phyloP scores from a whole-genome alignment of 2,888 invertebrate genomes.

The Villa cingulata region DNA sequence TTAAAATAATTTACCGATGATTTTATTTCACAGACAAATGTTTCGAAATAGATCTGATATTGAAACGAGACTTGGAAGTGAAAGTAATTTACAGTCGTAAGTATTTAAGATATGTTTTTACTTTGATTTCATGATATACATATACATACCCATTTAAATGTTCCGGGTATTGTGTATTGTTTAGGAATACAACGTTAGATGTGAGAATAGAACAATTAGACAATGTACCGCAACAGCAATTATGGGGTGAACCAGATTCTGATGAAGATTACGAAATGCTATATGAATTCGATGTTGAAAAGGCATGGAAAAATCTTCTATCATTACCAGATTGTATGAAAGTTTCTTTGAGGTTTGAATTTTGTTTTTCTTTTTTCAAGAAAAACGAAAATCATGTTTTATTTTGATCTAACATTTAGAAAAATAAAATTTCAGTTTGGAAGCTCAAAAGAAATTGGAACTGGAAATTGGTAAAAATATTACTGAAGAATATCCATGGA shows the following conservation, averaged over 20 bases:
- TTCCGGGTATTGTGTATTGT: too few species aligned
- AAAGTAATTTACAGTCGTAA: not conserved
- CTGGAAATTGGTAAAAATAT: conserved; percentile 54
- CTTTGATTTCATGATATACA: too few species aligned
- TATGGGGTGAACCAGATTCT: conserved; percentile 20
- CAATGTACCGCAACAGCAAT: conserved; percentile 12
- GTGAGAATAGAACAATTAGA: not conserved
- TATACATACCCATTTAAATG: too few species aligned
- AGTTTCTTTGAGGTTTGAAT: conserved; percentile 10
- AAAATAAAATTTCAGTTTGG: conserved; percentile 14
- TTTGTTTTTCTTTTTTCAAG: not conserved
- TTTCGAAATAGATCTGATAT: not conserved
- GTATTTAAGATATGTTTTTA: too few species aligned
- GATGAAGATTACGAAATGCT: conserved; percentile 21
- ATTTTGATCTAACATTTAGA: too few species aligned
- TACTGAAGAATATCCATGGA: conserved; percentile 63
- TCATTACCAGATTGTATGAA: conserved; percentile 20
- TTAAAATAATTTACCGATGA: too few species aligned
- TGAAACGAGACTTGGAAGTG: not conserved
- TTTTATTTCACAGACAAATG: too few species aligned
- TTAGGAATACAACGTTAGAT: too few species aligned
- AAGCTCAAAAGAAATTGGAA: conserved; percentile 36
- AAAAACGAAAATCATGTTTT: too few species aligned
- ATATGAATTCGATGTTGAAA: conserved; percentile 18
- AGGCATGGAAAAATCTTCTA: conserved; percentile 25